Base-by-base conservation (phyloP, 2,113 vertebrate species). In the Scomber colias region DNA sequence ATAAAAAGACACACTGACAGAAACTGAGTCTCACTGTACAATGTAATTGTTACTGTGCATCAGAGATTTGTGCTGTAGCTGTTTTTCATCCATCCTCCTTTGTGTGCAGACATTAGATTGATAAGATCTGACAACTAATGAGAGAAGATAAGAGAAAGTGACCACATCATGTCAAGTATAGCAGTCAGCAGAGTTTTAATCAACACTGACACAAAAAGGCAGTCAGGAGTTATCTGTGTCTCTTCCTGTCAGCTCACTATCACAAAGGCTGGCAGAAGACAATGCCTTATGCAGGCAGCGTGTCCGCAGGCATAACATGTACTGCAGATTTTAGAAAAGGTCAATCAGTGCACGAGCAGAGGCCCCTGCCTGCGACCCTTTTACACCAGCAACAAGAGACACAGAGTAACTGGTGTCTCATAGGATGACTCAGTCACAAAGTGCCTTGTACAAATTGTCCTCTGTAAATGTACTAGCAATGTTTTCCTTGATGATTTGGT, bases 251-350 rank as follows among this genome's bases (percentile, higher is more conserved):
- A 66, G 61, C 16, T 59, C 65, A 59, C 63, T 21, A 27, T 77
- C 27, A 64, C 45, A 87, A 67, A 81, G 51, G 63, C 21, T 56
- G 60, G 31, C 75, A 78, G 59, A 44, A 87, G 56, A 89, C 78
- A 81, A 81, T 87, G 83, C 82, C 27, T 75, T 70, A 76, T 19
- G 63, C 70, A 67, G 70, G 62, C 65, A 30, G 73, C 0, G 19
- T 24, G 61, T 75, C 74, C 81, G 84, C 86, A 85, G 84, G 44
- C 59, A 61, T 71, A 79, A 62, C 76, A 77, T 80, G 70, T 64
- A 83, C 62, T 83, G 82, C 84, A 88, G 74, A 55, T 82, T 87
- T 84, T 51, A 54, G 27, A 31, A 84, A 86, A 77, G 73, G 81
- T 82, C 27, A 51, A 63, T 55, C 48, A n/a, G 72, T 7, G 9